Base-by-base conservation (phyloP, 2,113 vertebrate species). In the Trichechus manatus region DNA sequence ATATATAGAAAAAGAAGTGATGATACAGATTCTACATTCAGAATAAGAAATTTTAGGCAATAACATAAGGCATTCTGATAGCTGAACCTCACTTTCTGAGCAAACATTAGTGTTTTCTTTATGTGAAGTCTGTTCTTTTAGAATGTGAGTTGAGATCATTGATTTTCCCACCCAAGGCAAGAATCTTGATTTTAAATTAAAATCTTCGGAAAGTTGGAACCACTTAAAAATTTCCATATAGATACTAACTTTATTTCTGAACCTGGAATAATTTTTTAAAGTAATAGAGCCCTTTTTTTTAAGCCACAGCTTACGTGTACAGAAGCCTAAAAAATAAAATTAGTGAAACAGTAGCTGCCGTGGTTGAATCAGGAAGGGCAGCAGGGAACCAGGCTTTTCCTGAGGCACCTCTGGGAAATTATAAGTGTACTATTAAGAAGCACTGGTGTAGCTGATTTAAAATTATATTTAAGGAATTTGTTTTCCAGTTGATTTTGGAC, bases 131-230 rank as follows among this genome's bases (percentile, higher is more conserved):
- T 56, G 3, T 56, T 56, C 13, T 56, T 13, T 64, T 96, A 81
- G 56, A 95, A 81, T 95, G 53, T 75, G n/a, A 92, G 25, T 94
- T 96, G 42, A 91, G 95, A 88, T 93, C 22, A 56, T 92, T 14
- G 6, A 31, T 72, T 89, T 97, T 74, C 68, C 72, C n/a, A 93
- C 87, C 82, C 53, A 95, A 78, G 89, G 33, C 36, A 83, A 25
- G 29, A 97, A 79, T 94, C 79, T 85, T 96, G 36, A 91, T 89
- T 96, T 97, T 95, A 95, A 90, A 75, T 97, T 91, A 95, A 97
- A 95, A 86, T 87, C 56, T 47, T 85, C 86, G 66, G 86, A 87
- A 80, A 87, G 36, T 50, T 93, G 53, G 72, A 91, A 36, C 22
- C 47, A 80, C 59, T 75, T 94, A 85, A 66, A 93, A 88, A 59